Evolutionary conservation across 2,888 invertebrate genomes (phyloP).

Genomic region (Polyommatus icarus): DNA sequence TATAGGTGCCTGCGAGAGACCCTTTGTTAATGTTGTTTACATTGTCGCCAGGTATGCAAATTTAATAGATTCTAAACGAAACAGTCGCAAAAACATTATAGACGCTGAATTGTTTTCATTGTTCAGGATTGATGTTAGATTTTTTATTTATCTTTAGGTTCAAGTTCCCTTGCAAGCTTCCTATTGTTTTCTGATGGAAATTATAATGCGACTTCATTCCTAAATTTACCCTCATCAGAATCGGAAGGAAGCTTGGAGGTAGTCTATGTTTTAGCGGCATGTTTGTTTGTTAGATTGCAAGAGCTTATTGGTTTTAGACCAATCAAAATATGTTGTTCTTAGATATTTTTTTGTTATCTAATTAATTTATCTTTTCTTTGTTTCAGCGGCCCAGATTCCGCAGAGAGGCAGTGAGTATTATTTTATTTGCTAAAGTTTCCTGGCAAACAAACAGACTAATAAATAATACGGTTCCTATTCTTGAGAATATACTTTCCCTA

Average conservation of each 20-base stretch:
- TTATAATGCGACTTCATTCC: not conserved
- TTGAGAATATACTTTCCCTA: not conserved
- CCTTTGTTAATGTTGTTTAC: constrained; percentile 80
- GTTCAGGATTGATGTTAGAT: constrained; percentile 23
- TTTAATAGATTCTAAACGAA: constrained; percentile 34
- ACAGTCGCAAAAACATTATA: constrained; percentile 30
- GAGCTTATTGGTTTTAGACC: constrained; percentile 39
- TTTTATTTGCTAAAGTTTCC: not conserved
- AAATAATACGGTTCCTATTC: not conserved
- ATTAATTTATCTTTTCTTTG: constrained; percentile 64
- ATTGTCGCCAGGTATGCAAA: constrained; percentile 80
- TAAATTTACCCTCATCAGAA: constrained; percentile 23
- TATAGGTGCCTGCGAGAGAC: constrained; percentile 78
- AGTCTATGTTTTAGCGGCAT: constrained; percentile 70
- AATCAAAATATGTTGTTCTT: constrained; percentile 38
- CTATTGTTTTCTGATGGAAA: not conserved
- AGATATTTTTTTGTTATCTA: constrained; percentile 33
- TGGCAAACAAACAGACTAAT: not conserved
- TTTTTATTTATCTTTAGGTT: constrained; percentile 27
- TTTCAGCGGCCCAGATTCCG: constrained; percentile 93
- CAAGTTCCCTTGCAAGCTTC: constrained; percentile 19
- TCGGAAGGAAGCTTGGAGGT: constrained; percentile 51
- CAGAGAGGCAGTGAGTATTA: constrained; percentile 92
- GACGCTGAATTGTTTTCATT: constrained; percentile 8
- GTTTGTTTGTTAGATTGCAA: constrained; percentile 71